Evolutionary conservation across 2,888 invertebrate species (phyloP), one percentile per base, ranked within the genome.

Genomic region (Chymomyza fuscimana): DNA sequence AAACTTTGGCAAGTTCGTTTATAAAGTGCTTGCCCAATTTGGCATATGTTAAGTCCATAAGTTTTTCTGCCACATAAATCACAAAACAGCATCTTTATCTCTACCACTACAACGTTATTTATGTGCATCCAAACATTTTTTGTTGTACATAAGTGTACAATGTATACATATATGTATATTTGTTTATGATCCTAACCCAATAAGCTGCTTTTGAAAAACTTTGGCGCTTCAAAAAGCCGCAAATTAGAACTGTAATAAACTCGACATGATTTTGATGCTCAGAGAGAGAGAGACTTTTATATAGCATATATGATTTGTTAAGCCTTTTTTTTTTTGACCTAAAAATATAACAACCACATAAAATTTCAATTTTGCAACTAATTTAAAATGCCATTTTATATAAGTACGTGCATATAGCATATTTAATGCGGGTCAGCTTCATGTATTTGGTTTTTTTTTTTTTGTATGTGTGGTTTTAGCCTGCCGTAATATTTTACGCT

Each of bases 231-330:
- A 64, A 29, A 19, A 54, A 70, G 40, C 70, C 73, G 58, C 78
- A 70, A 76, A 73, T 78, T 74, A 78, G 61, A 72, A 58, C 54
- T 65, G 67, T 78, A 80, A 78, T 80, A 74, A 66, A 80, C 72
- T 73, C 59, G 22, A 69, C 61, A 63, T 60, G 56, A 67, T 71
- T 72, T 69, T 61, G 61, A 70, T 66, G 61, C 32, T 7, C 32
- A 5, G 1, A 5, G 7, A 32, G 32, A 5, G 32, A 32, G 50
- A 10, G 10, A 9, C 19, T 58, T 62, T 62, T 19, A 40, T 36
- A n/a, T 52, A 54, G 16, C 67, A 52, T 50, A 63, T 51, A 22
- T 67, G 64, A 16, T 54, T 54, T n/a, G 36, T 61, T 50, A 64
- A 63, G 32, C 61, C 40, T 19, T 60, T 65, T 70, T 72, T 60